Evolutionary conservation across 2,888 invertebrate species (phyloP).

Genomic region (Temnothorax ravouxi): DNA sequence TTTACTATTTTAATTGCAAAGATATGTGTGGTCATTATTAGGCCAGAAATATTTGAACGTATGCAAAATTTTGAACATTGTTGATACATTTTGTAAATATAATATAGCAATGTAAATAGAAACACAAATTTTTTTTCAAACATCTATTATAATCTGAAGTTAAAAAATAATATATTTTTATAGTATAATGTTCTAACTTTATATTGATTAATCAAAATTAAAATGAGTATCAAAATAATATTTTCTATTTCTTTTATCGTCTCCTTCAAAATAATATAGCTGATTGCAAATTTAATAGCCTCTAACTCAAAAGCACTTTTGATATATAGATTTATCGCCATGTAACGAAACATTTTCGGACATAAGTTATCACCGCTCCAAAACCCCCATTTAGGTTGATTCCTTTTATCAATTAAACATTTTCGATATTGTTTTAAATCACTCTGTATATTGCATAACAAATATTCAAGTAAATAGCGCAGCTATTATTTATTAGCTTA

Average conservation of each 20-base stretch:
- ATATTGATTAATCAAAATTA: background rate
- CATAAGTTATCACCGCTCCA: background rate
- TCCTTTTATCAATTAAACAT: background rate
- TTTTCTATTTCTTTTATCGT: background rate
- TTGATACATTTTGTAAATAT: too few relatives aligned
- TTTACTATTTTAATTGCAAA: too few relatives aligned
- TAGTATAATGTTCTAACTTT: too few relatives aligned
- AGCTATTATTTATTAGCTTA: conserved; percentile 11
- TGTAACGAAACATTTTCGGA: background rate
- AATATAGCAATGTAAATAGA: too few relatives aligned
- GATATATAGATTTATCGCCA: background rate
- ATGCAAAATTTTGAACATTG: too few relatives aligned
- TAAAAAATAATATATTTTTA: too few relatives aligned
- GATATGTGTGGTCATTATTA: too few relatives aligned
- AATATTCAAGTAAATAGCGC: conserved; percentile 4
- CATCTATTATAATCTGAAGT: too few relatives aligned
- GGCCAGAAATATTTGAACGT: too few relatives aligned
- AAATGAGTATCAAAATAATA: background rate
- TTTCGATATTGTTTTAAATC: background rate
- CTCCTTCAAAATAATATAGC: background rate
- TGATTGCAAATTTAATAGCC: background rate
- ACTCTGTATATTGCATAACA: background rate
- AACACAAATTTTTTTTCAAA: too few relatives aligned
- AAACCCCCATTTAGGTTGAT: background rate
- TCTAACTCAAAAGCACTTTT: background rate